Evolutionary conservation across 2,888 invertebrate genomes (phyloP), one percentile per base, ranked within the genome.

Genomic region (Eueremaeus valkanovi): DNA sequence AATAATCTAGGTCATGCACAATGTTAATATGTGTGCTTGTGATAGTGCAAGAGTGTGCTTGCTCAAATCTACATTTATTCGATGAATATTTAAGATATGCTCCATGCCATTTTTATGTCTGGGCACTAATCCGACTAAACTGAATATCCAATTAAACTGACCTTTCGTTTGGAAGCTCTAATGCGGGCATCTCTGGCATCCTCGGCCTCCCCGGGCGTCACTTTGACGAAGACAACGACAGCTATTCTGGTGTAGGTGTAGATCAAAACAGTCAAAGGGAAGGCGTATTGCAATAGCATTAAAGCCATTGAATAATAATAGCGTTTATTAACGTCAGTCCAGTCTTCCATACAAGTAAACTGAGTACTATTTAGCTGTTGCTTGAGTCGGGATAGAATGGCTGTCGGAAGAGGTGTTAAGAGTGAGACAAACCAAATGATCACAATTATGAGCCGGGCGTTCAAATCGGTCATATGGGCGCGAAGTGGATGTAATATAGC

Each of bases 231-330:
- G 63, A 95, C 92, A 18, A 91, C 90, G 70, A 90, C 87, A 0
- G 91, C 93, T 77, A 95, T 95, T 79, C 92, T 88, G 0, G 90
- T 89, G 82, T 95, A 95, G 0, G 94, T 93, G 83, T 90, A 91
- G 75, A 93, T 86, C 21, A 95, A 87, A 55, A 92, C 92, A 31
- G 87, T 83, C 78, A 93, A 85, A 0, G 95, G 95, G 78, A 94
- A 86, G 77, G 91, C 87, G 83, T 93, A 95, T 84, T 95, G 95
- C 73, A 94, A 86, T 58, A 89, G 86, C 84, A 93, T 87, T 78
- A 95, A 85, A 0, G 90, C 88, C 81, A 90, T 87, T 1, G 91
- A 90, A 84, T 93, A 95, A 79, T 88, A 88, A 73, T 81, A 80
- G 9, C 79, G 73, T 36, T 80, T 78, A 31, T 75, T 31, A 1